phyloP scores from a whole-genome alignment of 2,797 vertebrate genomes.

The Xyrichtys novacula region DNA sequence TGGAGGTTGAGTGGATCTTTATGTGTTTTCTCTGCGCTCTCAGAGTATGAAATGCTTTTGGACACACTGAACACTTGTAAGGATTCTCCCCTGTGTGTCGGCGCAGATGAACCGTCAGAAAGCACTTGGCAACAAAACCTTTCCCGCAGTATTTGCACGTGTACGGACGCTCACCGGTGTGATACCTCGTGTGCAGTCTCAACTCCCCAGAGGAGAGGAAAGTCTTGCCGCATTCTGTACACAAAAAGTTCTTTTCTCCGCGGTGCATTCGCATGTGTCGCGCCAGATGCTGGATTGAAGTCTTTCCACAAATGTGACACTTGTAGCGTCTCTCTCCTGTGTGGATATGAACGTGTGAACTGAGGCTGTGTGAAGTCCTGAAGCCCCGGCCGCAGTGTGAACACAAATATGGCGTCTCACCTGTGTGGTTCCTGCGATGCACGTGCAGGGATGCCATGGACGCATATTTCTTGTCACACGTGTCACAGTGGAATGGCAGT shows the following conservation, averaged over 20 bases:
- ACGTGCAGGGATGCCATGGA: constrained; percentile 26
- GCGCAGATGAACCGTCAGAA: constrained; percentile 40
- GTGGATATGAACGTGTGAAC: constrained; percentile 38
- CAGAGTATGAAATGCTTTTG: constrained; percentile 44
- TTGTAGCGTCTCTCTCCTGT: constrained; percentile 49
- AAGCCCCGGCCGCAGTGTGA: constrained; percentile 45
- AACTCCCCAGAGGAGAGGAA: constrained; percentile 53
- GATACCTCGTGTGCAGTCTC: constrained; percentile 41
- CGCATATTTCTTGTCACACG: constrained; percentile 44
- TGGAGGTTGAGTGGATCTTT: constrained; percentile 40
- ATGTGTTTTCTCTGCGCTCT: constrained; percentile 34
- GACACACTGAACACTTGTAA: constrained; percentile 52
- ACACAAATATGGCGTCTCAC: constrained; percentile 41
- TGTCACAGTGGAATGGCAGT: constrained; percentile 32
- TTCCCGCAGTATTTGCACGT: constrained; percentile 54
- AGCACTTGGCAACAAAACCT: constrained; percentile 46
- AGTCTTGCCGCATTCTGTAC: constrained; percentile 54
- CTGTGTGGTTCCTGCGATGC: constrained; percentile 49
- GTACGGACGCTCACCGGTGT: constrained; percentile 57
- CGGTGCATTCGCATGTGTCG: constrained; percentile 64
- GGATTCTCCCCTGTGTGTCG: constrained; percentile 47
- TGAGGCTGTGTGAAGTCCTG: constrained; percentile 15
- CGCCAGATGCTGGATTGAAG: constrained; percentile 42
- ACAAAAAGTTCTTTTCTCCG: constrained; percentile 58
- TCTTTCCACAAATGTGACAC: constrained; percentile 60